Percentiles rank a stretch among this genome's conserved stretches.
Conservation (phyloP, 2,797 vertebrate genomes). For the Malurus splendens region DNA sequence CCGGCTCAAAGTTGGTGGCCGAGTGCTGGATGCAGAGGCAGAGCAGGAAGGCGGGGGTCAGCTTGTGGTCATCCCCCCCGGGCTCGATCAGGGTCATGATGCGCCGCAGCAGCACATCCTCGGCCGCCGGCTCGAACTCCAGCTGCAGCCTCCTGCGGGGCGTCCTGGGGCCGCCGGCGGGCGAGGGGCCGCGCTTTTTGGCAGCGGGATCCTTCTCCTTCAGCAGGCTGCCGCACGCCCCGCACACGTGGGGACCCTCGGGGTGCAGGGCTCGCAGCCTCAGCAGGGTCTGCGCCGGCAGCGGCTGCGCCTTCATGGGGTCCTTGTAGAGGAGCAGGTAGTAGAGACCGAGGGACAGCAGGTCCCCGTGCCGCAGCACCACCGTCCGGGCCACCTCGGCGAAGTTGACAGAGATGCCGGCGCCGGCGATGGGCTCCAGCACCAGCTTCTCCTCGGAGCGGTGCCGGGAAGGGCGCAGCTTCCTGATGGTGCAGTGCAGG, state of each 20-base stretch:
- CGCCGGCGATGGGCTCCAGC: slow-evolving; percentile 84
- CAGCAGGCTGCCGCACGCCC: slow-evolving; percentile 78
- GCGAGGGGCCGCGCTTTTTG: neutral
- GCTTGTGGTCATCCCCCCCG: slow-evolving; percentile 85
- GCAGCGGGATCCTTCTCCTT: neutral
- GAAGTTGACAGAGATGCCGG: slow-evolving; percentile 84
- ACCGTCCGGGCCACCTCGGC: slow-evolving; percentile 78
- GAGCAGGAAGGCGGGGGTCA: slow-evolving; percentile 89
- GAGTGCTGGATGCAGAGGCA: slow-evolving; percentile 94
- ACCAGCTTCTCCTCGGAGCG: slow-evolving; percentile 66
- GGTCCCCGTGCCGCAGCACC: slow-evolving; percentile 86
- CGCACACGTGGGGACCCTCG: slow-evolving; percentile 59
- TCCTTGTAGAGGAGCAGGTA: slow-evolving; percentile 95
- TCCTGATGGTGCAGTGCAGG: slow-evolving; percentile 85
- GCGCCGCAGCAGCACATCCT: slow-evolving; percentile 84
- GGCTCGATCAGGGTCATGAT: slow-evolving; percentile 89
- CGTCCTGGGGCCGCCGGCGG: slow-evolving; percentile 7
- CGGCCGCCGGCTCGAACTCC: slow-evolving; percentile 83
- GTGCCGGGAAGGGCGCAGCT: slow-evolving; percentile 43
- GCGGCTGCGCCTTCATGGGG: slow-evolving; percentile 80
- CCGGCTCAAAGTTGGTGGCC: slow-evolving; percentile 80
- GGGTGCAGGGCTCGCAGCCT: slow-evolving; percentile 76
- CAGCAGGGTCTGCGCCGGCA: slow-evolving; percentile 82
- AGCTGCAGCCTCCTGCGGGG: slow-evolving; percentile 80
- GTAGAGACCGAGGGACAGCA: slow-evolving; percentile 89